Evolutionary conservation across 2,113 vertebrate genomes (phyloP), one percentile per base, ranked within the genome.

Genomic region (Hymenochirus boettgeri): DNA sequence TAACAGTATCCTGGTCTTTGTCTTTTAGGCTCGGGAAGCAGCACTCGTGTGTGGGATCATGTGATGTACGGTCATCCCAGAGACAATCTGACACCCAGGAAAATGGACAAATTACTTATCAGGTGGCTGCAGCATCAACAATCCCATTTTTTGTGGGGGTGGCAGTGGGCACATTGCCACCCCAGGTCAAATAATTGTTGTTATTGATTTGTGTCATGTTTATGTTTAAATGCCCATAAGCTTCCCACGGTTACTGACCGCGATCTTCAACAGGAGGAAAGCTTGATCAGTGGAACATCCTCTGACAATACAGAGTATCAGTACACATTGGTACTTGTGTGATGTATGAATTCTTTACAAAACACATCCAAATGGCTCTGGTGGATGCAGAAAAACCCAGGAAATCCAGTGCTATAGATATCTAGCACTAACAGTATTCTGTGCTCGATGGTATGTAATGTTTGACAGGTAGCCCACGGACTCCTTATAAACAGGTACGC

Each of bases 21-120:
- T 73, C 35, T 46, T n/a, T 23, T 69, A 98, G 94, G 94, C 94
- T 59, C 80, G 93, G n/a, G 75, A 98, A 98, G 77, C 93, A 97
- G 78, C 97, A 97, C 76, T 96, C 93, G 0, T 98, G 95, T 98
- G 95, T 75, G 87, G 86, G 56, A 77, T 98, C 78, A 97, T 97
- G 95, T 97, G 92, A 98, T 29, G 33, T 21, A 5, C 13, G 17
- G 57, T 2, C 2, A 7, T 13, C n/a, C n/a, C 1, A 0, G 59
- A 35, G 18, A 23, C 6, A 42, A 60, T 11, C 31, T 46, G 65
- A 69, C 17, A 12, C 7, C 51, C 18, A 31, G 45, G 31, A 29
- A 60, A 53, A 55, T 58, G 39, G 22, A 59, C 59, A 60, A 46
- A 37, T 48, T 60, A 29, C 21, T 22, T 45, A 39, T 37, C 59